Evolutionary conservation across 2,113 vertebrate genomes (phyloP), one percentile per base, ranked within the genome.

Genomic region (Bucco capensis): DNA sequence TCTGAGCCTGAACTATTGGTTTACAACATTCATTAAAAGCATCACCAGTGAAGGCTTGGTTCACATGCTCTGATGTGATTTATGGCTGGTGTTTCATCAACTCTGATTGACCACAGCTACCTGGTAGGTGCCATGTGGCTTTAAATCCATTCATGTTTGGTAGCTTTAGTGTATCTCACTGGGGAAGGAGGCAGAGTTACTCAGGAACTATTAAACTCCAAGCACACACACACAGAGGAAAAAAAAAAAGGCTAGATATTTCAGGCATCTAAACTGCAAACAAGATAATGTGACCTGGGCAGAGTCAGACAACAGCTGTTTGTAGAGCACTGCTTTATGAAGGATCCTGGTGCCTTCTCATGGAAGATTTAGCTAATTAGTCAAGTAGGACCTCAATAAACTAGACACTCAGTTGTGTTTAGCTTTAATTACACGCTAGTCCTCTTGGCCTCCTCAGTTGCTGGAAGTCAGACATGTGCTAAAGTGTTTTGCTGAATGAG

Each of bases 201-300:
- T 90, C 18, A 23, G 9, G 49, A 72, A 23, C 38, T 33, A 60
- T 31, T 47, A 16, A 88, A 76, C 50, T 33, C 77, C 58, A 85
- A 25, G 53, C 27, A 27, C 22, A 40, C 19, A 5, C 40, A 12
- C 40, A 11, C 5, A 14, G 61, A 42, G 35, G 23, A 27, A 57
- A 61, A 33, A 25, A 37, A 23, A 14, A 67, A 14, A 67, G 44
- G n/a, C 8, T 42, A 58, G 81, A 17, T 71, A 94, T 96, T 91
- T 88, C 89, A 91, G 58, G 85, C 94, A 83, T 93, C 56, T 78
- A 57, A 92, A 91, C 91, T 96, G 92, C 94, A 92, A 96, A 96
- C 89, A 93, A 91, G 96, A 95, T 94, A 93, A 96, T 89, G 75
- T 91, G 91, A 96, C 87, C 89, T 80, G 86, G 84, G 89, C 81